These are phyloP conservation scores for Caenorhabditis sp. DNA, from an alignment of 2,888 invertebrate genomes.

Conservation along the genomic window DNA sequence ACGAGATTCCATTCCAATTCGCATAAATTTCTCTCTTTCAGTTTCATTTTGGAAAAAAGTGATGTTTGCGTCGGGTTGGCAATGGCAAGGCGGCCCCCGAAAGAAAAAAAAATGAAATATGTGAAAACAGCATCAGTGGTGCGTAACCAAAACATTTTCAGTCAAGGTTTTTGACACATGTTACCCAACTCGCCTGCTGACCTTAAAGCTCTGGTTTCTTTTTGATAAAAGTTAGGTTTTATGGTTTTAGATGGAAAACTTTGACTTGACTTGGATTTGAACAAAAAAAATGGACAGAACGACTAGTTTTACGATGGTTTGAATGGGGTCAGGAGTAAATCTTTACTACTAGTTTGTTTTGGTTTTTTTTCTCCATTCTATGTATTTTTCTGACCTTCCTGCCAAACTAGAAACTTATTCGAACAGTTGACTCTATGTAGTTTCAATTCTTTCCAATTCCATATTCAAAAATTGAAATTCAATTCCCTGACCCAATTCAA, in stretches of 20 bases:
- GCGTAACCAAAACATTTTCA: conserved; percentile 61
- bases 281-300: too few species aligned
- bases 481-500: not conserved
- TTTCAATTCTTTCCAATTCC: too few species aligned
- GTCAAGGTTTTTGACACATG: conserved; percentile 42
- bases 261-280: too few species aligned
- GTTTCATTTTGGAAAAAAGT: conserved; percentile 37
- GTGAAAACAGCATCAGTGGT: conserved; percentile 60
- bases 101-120: conserved; percentile 46
- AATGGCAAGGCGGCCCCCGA: conserved; percentile 12
- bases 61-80: conserved; percentile 46
- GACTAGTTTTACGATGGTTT: conserved; percentile 48
- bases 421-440: too few species aligned
- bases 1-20: too few species aligned
- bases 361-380: too few species aligned
- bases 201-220: not conserved
- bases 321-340: conserved; percentile 50
- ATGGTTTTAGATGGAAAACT: too few species aligned
- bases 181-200: not conserved
- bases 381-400: conserved; percentile 15
- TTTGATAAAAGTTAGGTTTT: too few species aligned
- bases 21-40: conserved; percentile 5
- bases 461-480: too few species aligned
- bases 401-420: too few species aligned
- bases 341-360: too few species aligned